phyloP scores from a whole-genome alignment of 2,888 invertebrate species.

The Selenia dentaria region DNA sequence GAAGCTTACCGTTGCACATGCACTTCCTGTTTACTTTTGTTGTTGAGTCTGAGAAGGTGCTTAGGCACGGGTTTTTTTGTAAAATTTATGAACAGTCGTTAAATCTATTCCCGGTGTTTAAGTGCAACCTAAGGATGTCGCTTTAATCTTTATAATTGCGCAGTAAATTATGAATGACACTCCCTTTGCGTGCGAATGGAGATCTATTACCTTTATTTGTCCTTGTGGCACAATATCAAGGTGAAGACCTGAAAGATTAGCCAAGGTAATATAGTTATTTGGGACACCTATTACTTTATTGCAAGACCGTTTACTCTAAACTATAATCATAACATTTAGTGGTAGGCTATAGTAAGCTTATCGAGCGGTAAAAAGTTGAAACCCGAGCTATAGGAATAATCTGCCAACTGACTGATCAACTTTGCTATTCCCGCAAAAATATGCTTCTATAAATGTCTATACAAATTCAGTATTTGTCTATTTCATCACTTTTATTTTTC shows the following conservation, averaged over 20 bases:
- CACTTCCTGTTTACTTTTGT: slow-evolving; percentile 30
- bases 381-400: too few relatives aligned
- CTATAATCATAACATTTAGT: too few relatives aligned
- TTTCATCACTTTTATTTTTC: too few relatives aligned
- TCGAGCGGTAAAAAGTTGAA: too few relatives aligned
- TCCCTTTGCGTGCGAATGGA: slow-evolving; percentile 56
- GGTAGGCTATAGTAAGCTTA: too few relatives aligned
- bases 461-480: too few relatives aligned
- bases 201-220: slow-evolving; percentile 38
- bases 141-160: slow-evolving; percentile 52
- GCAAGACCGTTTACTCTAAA: not conserved
- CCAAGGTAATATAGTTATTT: not conserved
- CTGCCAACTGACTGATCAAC: too few relatives aligned
- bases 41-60: slow-evolving; percentile 4
- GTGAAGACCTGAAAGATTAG: slow-evolving; percentile 20
- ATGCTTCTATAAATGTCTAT: too few relatives aligned
- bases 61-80: not conserved
- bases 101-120: not conserved
- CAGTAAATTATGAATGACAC: slow-evolving; percentile 46
- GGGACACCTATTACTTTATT: not conserved
- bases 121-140: not conserved
- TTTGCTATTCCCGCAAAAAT: too few relatives aligned
- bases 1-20: slow-evolving; percentile 56
- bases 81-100: not conserved
- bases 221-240: slow-evolving; percentile 28